phyloP scores from a whole-genome alignment of 2,797 vertebrate genomes.

The Amphiprion clarkii region DNA sequence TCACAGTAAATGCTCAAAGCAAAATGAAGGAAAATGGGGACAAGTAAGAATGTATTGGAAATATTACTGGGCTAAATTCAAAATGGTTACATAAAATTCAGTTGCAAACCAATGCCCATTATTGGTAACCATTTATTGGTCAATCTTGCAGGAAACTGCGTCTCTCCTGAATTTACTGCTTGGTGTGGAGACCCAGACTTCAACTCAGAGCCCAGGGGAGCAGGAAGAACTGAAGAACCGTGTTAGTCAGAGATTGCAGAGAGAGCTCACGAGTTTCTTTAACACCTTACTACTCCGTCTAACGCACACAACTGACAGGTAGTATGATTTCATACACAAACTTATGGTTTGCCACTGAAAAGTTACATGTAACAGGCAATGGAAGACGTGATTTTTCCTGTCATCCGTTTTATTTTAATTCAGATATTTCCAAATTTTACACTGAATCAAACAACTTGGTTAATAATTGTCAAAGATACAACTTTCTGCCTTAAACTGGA shows the following conservation, averaged over 20 bases:
- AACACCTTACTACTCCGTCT: constrained; percentile 87
- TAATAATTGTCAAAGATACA: no score
- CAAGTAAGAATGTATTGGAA: not conserved
- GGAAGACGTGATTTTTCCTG: no score
- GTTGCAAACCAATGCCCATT: not conserved
- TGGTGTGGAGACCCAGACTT: constrained; percentile 80
- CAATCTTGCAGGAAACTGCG: constrained; percentile 59
- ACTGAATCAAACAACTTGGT: no score
- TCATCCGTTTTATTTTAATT: no score
- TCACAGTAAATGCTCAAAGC: not conserved
- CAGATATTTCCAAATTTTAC: no score
- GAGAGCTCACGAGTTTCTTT: constrained; percentile 90
- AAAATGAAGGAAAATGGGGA: not conserved
- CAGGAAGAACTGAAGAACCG: constrained; percentile 85
- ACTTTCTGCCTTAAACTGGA: no score
- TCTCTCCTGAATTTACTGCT: constrained; percentile 76
- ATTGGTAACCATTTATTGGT: constrained; percentile 4
- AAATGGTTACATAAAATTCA: constrained; percentile 1
- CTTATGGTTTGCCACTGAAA: not conserved
- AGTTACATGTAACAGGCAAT: no score
- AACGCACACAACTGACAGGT: constrained; percentile 89
- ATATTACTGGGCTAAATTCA: not conserved
- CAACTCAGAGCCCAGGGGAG: constrained; percentile 69
- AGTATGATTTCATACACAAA: constrained; percentile 20
- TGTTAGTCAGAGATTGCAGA: constrained; percentile 91